Evolutionary conservation across 2,797 vertebrate species (phyloP), one percentile per base, ranked within the genome.

Genomic region (Perodicticus potto): DNA sequence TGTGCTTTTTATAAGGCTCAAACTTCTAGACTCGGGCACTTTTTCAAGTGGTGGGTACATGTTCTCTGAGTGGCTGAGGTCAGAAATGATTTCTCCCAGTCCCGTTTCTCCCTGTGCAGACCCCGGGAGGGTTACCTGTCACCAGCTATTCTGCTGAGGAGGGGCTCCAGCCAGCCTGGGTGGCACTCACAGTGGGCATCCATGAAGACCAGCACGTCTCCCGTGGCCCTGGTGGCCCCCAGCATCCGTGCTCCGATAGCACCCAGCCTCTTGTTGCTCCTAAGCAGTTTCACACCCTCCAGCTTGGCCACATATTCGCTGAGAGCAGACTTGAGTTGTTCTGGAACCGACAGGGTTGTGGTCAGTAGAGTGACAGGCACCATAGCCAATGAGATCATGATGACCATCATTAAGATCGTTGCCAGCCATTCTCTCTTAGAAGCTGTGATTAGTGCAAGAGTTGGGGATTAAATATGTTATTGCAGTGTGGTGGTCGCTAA

Each of bases 131-230:
- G 5, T 98, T 98, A 99, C 99, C 99, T 98, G 98, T 99, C 98
- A 97, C 97, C 98, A 63, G 99, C 98, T 97, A 99, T 98, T 97
- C 99, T 99, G 98, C 99, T 98, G 96, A 99, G 98, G 67, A 99
- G 98, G 1, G 99, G 99, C 14, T 99, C 99, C 97, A 99, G 98
- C 99, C 99, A 99, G 80, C 99, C 99, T 0, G 96, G 98, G 96
- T 99, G 99, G 80, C 99, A 99, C 94, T 99, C 99, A 40, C 99
- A 99, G 98, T 99, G 99, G 4, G 99, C 98, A 89, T 99, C 99
- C 99, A 99, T 99, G 98, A 99, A 99, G 97, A 99, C 96, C 25
- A 99, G 98, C 86, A 99, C 98, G 0, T 99, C 99, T 6, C 99
- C 99, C 0, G 98, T 94, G 29, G 99, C 99, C 87, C 98, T 98